Evolutionary conservation across 2,797 vertebrate genomes (phyloP).

Genomic region (Yasuhikotakia modesta): DNA sequence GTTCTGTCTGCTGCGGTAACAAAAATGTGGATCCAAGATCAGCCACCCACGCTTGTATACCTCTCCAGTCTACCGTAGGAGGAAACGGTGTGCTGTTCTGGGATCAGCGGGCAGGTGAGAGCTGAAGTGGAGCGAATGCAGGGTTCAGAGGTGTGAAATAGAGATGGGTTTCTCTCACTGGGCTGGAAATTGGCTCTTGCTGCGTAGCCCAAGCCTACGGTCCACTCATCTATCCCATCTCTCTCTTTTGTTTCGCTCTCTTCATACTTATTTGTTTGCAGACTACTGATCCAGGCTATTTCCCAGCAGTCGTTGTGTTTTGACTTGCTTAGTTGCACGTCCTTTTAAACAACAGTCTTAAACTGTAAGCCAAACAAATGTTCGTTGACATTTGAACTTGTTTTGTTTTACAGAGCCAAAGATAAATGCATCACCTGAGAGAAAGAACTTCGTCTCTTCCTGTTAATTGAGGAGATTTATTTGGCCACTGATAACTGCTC

Average conservation of each 20-base stretch:
- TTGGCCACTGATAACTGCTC: constrained; percentile 6
- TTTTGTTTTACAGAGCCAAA: constrained; percentile 1
- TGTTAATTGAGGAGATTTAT: constrained; percentile 40
- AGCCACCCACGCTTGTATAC: background rate
- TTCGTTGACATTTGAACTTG: background rate
- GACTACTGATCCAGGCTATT: constrained; percentile 49
- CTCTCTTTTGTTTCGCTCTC: constrained; percentile 59
- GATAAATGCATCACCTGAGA: constrained; percentile 30
- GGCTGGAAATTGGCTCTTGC: constrained; percentile 61
- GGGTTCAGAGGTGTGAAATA: constrained; percentile 57
- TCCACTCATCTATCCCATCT: constrained; percentile 56
- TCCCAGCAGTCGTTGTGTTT: constrained; percentile 46
- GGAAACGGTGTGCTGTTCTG: constrained; percentile 30
- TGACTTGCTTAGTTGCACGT: constrained; percentile 31
- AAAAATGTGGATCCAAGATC: constrained; percentile 35
- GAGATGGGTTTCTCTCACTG: constrained; percentile 52
- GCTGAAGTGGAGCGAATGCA: constrained; percentile 50
- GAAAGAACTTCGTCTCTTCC: constrained; percentile 2
- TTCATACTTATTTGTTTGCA: constrained; percentile 50
- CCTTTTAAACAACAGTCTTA: constrained; percentile 15
- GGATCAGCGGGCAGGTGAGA: constrained; percentile 22
- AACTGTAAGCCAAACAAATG: constrained; percentile 1
- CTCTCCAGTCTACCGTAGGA: background rate
- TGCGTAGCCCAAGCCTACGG: constrained; percentile 9
- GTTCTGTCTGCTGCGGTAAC: constrained; percentile 5